Evolutionary conservation across 2,113 vertebrate genomes (phyloP), one percentile per base, ranked within the genome.

Genomic region (Myotis davidii): DNA sequence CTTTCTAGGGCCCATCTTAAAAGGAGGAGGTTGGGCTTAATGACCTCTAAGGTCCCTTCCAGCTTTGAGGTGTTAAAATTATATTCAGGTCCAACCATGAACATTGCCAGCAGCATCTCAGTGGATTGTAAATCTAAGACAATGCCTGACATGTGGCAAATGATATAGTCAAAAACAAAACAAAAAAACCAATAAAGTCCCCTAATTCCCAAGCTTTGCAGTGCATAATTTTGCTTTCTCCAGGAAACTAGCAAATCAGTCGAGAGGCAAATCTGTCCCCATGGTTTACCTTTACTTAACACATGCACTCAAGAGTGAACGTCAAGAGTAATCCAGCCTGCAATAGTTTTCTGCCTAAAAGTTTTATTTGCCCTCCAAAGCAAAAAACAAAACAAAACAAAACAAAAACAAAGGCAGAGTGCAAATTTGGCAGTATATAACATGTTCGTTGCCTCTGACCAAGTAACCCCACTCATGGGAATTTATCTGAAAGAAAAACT

Each of bases 401-500:
- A 77, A 39, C 2, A 23, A 76, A 23, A 37, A 64, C 50, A 94
- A 91, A 82, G 29, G 5, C 59, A 88, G 54, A 42, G 61, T 90
- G 32, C 21, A 94, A 86, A 88, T 78, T 67, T 86, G 78, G 74
- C 74, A 85, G 83, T 77, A 70, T 93, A 82, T 78, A 59, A 95
- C 88, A 83, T 45, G 61, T 79, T 77, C 85, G 52, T 32, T 88
- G 69, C 37, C 72, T 94, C 90, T 94, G 85, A 95, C 84, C 88
- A 90, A 88, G 61, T 90, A 96, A 94, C 82, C 27, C 48, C 12
- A 83, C 78, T 92, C 85, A 86, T 65, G 93, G 84, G 87, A 93
- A 94, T 93, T 92, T 95, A 90, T 91, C 73, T 88, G 59, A 95
- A 90, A 85, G 70, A 90, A 94, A 97, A 90, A 56, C 81, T 88